phyloP scores from a whole-genome alignment of 2,113 vertebrate genomes.

The Daphoenositta chrysoptera region DNA sequence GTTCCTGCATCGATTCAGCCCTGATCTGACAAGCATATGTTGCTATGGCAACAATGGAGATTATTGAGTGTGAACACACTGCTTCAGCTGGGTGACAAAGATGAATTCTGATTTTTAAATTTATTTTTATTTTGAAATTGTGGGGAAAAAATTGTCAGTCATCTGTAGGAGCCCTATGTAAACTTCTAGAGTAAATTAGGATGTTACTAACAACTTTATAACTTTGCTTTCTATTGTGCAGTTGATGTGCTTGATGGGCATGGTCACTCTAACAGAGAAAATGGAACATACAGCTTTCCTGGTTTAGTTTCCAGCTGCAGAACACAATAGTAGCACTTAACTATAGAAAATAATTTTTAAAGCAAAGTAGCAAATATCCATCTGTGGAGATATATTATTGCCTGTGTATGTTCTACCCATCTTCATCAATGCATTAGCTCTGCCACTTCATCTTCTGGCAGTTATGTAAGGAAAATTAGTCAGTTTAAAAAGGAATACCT shows the following conservation, averaged over 20 bases:
- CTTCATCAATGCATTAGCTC: background rate
- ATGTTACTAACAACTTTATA: background rate
- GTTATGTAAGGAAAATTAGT: background rate
- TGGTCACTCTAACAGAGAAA: background rate
- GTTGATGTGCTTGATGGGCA: background rate
- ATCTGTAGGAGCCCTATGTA: background rate
- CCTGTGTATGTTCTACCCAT: background rate
- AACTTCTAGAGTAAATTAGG: background rate
- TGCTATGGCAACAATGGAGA: slow-evolving; percentile 40
- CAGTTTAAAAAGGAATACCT: background rate
- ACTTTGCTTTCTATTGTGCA: background rate
- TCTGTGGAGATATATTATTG: background rate
- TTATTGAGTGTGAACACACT: background rate
- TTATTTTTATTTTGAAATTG: background rate
- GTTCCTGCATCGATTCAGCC: background rate
- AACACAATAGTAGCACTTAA: background rate
- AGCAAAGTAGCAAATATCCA: background rate
- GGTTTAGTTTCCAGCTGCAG: background rate
- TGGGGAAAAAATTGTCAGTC: background rate
- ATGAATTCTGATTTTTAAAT: background rate
- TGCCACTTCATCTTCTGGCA: background rate
- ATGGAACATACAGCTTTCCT: background rate
- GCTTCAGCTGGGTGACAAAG: background rate
- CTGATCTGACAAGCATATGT: background rate
- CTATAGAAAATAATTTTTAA: background rate